These are phyloP conservation scores for Apotomis capreana DNA, from an alignment of 2,888 invertebrate species.

Conservation along the genomic window DNA sequence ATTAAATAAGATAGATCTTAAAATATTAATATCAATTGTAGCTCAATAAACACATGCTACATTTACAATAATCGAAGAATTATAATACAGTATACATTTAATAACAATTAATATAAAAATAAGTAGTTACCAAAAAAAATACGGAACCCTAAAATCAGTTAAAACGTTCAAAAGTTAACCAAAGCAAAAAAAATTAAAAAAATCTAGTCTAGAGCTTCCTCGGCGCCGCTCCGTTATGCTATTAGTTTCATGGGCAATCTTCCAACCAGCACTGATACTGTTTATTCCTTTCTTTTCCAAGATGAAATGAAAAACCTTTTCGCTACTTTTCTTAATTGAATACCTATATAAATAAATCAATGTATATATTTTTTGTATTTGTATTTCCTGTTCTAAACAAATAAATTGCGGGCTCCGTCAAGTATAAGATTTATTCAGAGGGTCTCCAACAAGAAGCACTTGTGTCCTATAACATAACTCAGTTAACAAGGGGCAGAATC, in stretches of 20 bases:
- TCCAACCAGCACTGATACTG: constrained; percentile 32
- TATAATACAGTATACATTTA: no score
- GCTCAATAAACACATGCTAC: no score
- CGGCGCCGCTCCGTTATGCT: constrained; percentile 9
- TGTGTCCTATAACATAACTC: constrained; percentile 74
- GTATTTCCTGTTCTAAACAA: constrained; percentile 39
- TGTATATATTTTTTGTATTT: constrained; percentile 34
- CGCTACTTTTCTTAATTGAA: not conserved
- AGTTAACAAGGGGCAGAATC: constrained; percentile 68
- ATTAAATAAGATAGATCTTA: no score
- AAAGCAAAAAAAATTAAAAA: constrained; percentile 8
- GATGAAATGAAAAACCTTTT: no score
- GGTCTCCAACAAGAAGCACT: constrained; percentile 65
- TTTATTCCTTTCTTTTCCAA: constrained; percentile 1
- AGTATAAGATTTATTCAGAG: constrained; percentile 73
- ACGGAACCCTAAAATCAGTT: not conserved
- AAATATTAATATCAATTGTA: no score
- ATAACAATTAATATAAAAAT: no score
- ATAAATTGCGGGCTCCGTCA: constrained; percentile 52
- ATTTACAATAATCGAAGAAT: no score
- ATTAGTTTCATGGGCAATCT: constrained; percentile 36
- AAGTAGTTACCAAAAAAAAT: not conserved
- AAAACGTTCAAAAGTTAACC: constrained; percentile 8
- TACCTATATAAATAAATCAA: not conserved
- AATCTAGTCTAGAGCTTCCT: constrained; percentile 11